Evolutionary conservation across 2,113 vertebrate genomes (phyloP), one percentile per base, ranked within the genome.

Genomic region (Calidris pygmaea): DNA sequence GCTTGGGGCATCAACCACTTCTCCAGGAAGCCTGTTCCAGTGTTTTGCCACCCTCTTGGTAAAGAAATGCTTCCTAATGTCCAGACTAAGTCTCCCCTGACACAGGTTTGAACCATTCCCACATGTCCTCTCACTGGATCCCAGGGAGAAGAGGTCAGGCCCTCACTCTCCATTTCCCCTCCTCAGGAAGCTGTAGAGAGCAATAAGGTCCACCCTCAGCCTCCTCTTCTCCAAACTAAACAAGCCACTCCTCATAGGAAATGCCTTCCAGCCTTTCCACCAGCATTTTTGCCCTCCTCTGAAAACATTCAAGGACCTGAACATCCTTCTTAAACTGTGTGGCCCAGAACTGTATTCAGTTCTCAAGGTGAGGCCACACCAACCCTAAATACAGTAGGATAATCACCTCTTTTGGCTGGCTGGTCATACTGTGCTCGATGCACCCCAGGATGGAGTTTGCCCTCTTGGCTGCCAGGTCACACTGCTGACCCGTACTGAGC

Each of bases 41-140:
- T 12, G 21, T 43, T 23, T 75, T 35, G 55, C 14, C 21, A 47
- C 29, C 24, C 24, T 53, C 34, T 47, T 4, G 1, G 24, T 47
- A 39, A 72, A 53, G 8, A 47, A 65, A 47, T 20, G 58, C 4
- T 50, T 82, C 56, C 48, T 45, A 7, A 70, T 14, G 4, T 50
- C 48, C 0, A 24, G 15, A 21, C 15, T 63, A 5, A 76, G 63
- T 65, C 27, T 80, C 14, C 20, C 11, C 7, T 55, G 27, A 0
- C 0, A 12, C 75, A 74, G 37, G 12, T 73, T n/a, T 60, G 45
- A 85, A 9, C 22, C 35, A 34, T 52, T 78, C 32, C 27, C 50
- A 29, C 1, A 0, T 0, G 1, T 86, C 17, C 17, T 39, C 1
- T 4, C 43, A 26, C 50, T 52, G 32, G 52, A n/a, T 52, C 4